A percentile compares a stretch with the other conserved stretches of the same genome.
These are phyloP conservation scores for Phyllopteryx taeniolatus DNA, from an alignment of 2,113 vertebrate genomes.

Conservation along the genomic window DNA sequence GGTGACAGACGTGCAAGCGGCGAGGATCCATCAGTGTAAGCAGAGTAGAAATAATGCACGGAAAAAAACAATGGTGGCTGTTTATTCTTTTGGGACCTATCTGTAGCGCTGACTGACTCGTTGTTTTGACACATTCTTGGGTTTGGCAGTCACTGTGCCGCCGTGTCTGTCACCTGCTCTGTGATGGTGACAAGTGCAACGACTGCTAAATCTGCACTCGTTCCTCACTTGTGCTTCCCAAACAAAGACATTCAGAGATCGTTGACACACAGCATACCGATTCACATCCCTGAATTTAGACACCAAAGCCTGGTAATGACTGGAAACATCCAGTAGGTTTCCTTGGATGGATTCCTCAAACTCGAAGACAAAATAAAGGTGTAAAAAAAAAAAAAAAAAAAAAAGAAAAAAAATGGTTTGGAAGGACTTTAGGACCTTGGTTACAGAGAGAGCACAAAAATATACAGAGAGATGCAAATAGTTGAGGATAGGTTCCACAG, in stretches of 20 bases:
- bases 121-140: conserved; percentile 52
- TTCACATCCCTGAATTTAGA: neutral
- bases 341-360: neutral
- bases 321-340: neutral
- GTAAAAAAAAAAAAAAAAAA: too few species aligned
- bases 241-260: neutral
- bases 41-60: conserved; percentile 62
- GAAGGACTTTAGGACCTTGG: too few species aligned
- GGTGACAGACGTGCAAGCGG: conserved; percentile 53
- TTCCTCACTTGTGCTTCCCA: neutral
- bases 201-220: neutral
- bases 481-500: neutral
- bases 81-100: conserved; percentile 46
- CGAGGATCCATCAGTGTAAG: conserved; percentile 48
- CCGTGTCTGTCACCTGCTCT: conserved; percentile 25
- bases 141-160: conserved; percentile 37
- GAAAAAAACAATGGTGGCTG: conserved; percentile 56
- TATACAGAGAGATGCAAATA: neutral
- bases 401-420: too few species aligned
- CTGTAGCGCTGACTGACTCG: conserved; percentile 55
- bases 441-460: neutral
- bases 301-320: too few species aligned
- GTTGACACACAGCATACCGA: neutral
- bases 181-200: conserved; percentile 10
- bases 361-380: too few species aligned